Conservation (phyloP, 2,888 invertebrate genomes). For the Drosophila anceps region DNA sequence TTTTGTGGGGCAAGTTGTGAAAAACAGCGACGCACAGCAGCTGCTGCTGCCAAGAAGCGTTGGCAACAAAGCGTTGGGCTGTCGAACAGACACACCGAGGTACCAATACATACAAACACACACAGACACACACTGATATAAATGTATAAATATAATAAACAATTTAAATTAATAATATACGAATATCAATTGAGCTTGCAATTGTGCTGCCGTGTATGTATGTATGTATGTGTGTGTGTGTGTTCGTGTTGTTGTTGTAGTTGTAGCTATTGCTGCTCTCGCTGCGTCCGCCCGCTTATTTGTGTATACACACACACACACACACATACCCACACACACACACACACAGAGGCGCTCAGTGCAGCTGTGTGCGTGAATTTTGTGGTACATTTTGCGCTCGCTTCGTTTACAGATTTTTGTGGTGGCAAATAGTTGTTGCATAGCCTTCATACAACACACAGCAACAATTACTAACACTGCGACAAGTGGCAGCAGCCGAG, state of each 20-base stretch:
- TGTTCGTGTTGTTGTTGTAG: conserved; percentile 31
- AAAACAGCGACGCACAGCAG: conserved; percentile 57
- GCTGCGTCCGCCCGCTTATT: conserved; percentile 64
- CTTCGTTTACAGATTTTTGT: conserved; percentile 74
- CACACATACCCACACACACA: conserved; percentile 8
- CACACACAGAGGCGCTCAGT: conserved; percentile 26
- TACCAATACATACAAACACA: background rate
- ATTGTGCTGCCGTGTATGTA: conserved; percentile 28
- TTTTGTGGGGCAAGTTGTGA: conserved; percentile 76
- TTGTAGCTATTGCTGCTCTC: conserved; percentile 46
- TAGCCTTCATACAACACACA: conserved; percentile 79
- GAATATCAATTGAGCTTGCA: conserved; percentile 65
- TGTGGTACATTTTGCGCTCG: conserved; percentile 71
- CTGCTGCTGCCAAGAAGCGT: conserved; percentile 55
- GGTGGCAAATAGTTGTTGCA: conserved; percentile 83
- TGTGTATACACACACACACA: conserved; percentile 30
- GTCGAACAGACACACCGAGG: conserved; percentile 19
- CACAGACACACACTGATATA: background rate
- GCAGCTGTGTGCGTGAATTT: conserved; percentile 55
- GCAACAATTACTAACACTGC: conserved; percentile 66
- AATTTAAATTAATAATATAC: conserved; percentile 57
- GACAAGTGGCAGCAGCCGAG: conserved; percentile 60
- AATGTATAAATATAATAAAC: conserved; percentile 38
- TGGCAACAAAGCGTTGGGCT: conserved; percentile 49
- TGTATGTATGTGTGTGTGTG: conserved; percentile 4